Evolutionary conservation across 2,888 invertebrate genomes (phyloP).

Genomic region (Graphium colonna): DNA sequence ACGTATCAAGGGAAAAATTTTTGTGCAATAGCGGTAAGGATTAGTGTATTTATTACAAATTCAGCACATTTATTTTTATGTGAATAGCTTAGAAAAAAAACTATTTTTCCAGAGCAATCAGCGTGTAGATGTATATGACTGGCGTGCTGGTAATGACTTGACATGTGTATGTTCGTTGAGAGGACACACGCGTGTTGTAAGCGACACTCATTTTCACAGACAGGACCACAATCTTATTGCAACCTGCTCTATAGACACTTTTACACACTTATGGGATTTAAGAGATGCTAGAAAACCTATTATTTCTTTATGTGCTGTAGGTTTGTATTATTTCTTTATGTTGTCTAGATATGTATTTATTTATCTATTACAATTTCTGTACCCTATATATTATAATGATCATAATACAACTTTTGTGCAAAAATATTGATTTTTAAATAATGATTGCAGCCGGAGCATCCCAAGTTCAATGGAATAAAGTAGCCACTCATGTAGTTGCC

Average conservation of each 20-base stretch:
- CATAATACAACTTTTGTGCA: too few species aligned
- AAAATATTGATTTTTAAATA: too few species aligned
- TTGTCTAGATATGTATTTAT: too few species aligned
- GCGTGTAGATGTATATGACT: constrained; percentile 91
- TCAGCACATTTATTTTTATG: background rate
- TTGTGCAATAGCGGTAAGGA: constrained; percentile 90
- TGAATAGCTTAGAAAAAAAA: background rate
- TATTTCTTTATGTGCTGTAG: constrained; percentile 92
- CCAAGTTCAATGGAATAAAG: constrained; percentile 96
- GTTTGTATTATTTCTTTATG: constrained; percentile 79
- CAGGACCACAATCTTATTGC: constrained; percentile 79
- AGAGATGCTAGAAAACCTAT: constrained; percentile 91
- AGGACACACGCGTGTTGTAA: constrained; percentile 91
- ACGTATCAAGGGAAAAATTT: constrained; percentile 87
- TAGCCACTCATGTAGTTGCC: constrained; percentile 90
- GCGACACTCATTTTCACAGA: constrained; percentile 95
- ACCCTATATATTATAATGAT: too few species aligned
- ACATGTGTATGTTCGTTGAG: constrained; percentile 86
- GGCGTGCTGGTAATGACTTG: constrained; percentile 85
- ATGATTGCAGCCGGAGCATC: constrained; percentile 88
- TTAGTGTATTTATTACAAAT: constrained; percentile 9
- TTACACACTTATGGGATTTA: constrained; percentile 96
- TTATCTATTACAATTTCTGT: too few species aligned
- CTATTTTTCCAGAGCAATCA: constrained; percentile 86
- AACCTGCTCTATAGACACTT: constrained; percentile 96